phyloP scores from a whole-genome alignment of 2,888 invertebrate genomes.

The Tinea semifulvella region DNA sequence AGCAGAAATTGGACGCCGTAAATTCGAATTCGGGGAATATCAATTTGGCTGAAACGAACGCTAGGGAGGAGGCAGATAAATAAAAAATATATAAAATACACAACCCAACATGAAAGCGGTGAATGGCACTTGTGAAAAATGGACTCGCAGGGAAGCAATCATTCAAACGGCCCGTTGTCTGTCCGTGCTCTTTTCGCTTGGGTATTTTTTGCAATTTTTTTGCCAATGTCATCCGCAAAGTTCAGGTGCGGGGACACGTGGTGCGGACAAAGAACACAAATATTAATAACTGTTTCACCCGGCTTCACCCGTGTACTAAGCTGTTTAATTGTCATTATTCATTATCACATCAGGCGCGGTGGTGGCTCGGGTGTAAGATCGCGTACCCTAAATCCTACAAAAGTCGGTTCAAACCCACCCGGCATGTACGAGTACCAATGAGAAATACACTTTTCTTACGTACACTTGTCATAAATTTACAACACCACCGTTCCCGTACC shows the following conservation, averaged over 20 bases:
- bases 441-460: too few species aligned
- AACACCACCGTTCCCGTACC: too few species aligned
- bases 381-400: too few species aligned
- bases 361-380: too few species aligned
- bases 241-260: slow-evolving; percentile 65
- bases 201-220: slow-evolving; percentile 54
- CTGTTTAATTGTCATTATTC: too few species aligned
- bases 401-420: too few species aligned
- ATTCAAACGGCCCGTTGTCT: slow-evolving; percentile 66
- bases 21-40: slow-evolving; percentile 60
- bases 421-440: too few species aligned
- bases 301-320: too few species aligned
- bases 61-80: slow-evolving; percentile 39
- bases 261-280: slow-evolving; percentile 60
- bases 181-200: slow-evolving; percentile 60
- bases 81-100: slow-evolving; percentile 59
- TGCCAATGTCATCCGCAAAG: slow-evolving; percentile 59
- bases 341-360: too few species aligned
- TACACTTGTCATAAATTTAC: too few species aligned
- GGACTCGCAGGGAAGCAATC: slow-evolving; percentile 67
- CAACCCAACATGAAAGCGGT: slow-evolving; percentile 59
- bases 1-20: slow-evolving; percentile 51
- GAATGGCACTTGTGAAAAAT: slow-evolving; percentile 68
- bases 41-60: slow-evolving; percentile 45
- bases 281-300: slow-evolving; percentile 68